Conservation (phyloP, 2,888 invertebrate species). For the Pterobdella sp. region DNA sequence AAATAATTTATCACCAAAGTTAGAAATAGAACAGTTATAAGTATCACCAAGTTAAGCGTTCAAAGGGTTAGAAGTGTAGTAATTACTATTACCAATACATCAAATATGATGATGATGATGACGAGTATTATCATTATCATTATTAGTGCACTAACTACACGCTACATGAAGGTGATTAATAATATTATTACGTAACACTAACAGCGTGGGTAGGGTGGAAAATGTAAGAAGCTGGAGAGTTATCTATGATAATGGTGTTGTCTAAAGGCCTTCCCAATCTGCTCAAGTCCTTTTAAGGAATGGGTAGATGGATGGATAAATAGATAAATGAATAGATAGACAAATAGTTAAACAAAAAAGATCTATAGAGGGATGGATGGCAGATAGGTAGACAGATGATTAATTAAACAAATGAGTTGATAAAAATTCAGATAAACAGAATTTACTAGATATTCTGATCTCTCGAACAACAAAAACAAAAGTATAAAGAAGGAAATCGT, state of each 20-base stretch:
- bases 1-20: not conserved
- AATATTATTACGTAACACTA: conserved; percentile 54
- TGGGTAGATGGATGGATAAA: not conserved
- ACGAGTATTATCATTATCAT: not conserved
- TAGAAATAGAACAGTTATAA: not conserved
- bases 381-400: too few relatives aligned
- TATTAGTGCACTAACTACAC: not conserved
- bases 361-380: too few relatives aligned
- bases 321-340: too few relatives aligned
- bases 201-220: conserved; percentile 99
- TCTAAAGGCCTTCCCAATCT: conserved; percentile 90
- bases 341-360: too few relatives aligned
- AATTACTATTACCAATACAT: not conserved
- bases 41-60: not conserved
- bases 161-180: not conserved
- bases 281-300: conserved; percentile 69
- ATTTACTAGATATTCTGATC: too few relatives aligned
- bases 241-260: conserved; percentile 95
- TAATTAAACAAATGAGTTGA: too few relatives aligned
- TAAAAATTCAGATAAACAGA: too few relatives aligned
- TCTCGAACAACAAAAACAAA: too few relatives aligned
- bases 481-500: too few relatives aligned
- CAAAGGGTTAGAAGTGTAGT: not conserved
- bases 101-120: not conserved
- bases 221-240: conserved; percentile 98